Evolutionary conservation across 2,888 invertebrate species (phyloP).

Genomic region (Glaucopsyche alexis): DNA sequence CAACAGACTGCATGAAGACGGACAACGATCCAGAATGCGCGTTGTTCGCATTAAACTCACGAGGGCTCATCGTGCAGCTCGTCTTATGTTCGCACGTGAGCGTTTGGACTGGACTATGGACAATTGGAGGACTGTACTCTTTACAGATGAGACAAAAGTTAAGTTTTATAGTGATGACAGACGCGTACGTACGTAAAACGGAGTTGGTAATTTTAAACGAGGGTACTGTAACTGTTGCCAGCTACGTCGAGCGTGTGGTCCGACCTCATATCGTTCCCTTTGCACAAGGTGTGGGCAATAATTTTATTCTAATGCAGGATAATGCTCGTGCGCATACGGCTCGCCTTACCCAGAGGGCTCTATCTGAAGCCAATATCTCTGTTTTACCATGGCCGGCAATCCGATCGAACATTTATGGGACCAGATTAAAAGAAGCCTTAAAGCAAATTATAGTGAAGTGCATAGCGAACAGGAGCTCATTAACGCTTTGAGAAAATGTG

Average conservation of each 20-base stretch:
- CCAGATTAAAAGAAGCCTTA: neutral
- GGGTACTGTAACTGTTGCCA: conserved; percentile 32
- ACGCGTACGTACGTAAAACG: conserved; percentile 16
- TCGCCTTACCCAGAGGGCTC: conserved; percentile 23
- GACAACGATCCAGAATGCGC: conserved; percentile 32
- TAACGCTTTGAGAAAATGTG: too few species aligned
- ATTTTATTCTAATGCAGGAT: too few species aligned
- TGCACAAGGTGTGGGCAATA: conserved; percentile 24
- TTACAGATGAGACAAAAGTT: too few species aligned
- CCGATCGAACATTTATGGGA: conserved; percentile 21
- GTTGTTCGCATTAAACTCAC: conserved; percentile 31
- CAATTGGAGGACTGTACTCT: too few species aligned
- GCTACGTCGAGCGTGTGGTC: conserved; percentile 31
- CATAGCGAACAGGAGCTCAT: conserved; percentile 29
- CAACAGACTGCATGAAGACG: too few species aligned
- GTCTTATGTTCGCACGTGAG: conserved; percentile 25
- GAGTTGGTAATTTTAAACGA: conserved; percentile 21
- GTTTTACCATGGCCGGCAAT: conserved; percentile 26
- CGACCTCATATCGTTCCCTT: conserved; percentile 27
- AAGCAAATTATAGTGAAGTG: conserved; percentile 20
- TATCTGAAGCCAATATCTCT: conserved; percentile 29
- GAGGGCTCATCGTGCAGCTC: conserved; percentile 30
- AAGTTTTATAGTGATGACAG: too few species aligned
- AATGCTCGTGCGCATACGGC: conserved; percentile 30
- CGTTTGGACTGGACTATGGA: too few species aligned